phyloP scores from a whole-genome alignment of 2,113 vertebrate species.

The Miniopterus natalensis region DNA sequence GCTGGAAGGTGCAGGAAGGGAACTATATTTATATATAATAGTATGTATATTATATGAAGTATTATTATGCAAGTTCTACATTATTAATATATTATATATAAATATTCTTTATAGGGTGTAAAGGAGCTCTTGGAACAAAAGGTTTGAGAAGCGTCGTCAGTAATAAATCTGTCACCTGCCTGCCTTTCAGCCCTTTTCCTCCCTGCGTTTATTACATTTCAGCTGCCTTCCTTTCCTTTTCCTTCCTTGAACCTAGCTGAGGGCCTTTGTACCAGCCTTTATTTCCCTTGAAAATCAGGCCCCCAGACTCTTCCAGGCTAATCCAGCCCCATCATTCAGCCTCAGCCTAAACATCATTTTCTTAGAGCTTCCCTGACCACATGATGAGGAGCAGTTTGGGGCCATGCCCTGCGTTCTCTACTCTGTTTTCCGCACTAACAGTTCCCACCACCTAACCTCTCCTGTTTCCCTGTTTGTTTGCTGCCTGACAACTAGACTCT shows the following conservation, averaged over 20 bases:
- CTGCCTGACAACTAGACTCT: not conserved
- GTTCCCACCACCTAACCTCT: no score
- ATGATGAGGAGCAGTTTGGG: not conserved
- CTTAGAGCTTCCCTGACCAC: not conserved
- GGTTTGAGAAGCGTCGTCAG: not conserved
- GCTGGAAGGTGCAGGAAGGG: not conserved
- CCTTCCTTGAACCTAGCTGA: not conserved
- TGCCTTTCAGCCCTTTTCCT: not conserved
- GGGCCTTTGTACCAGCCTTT: not conserved
- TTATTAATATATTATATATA: not conserved
- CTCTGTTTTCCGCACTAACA: no score
- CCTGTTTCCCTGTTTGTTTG: not conserved
- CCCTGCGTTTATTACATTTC: not conserved
- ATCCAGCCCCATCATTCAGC: not conserved
- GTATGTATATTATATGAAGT: not conserved
- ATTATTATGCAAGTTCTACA: not conserved
- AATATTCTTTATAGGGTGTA: not conserved
- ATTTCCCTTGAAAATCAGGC: not conserved
- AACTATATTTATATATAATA: not conserved
- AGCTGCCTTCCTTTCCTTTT: not conserved
- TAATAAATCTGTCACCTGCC: not conserved
- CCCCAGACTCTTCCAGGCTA: not conserved
- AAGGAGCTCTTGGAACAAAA: not conserved
- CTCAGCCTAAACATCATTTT: not conserved
- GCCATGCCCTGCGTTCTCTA: not conserved